Conservation (phyloP, 2,888 invertebrate species). For the Hemistola chrysoprasaria region DNA sequence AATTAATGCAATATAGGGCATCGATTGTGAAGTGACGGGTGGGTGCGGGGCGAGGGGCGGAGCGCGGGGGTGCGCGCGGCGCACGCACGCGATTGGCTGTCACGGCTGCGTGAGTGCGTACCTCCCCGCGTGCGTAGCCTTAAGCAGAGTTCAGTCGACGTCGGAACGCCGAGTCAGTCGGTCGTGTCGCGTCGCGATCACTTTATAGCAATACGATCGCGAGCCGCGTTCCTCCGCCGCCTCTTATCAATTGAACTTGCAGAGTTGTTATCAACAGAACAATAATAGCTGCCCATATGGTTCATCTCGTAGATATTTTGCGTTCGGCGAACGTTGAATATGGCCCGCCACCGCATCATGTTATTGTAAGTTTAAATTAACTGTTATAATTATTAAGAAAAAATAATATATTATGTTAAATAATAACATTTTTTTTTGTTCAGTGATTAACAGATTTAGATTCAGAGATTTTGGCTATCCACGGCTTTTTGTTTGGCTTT, state of each 20-base stretch:
- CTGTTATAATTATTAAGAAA: not conserved
- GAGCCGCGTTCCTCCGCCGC: slow-evolving; percentile 55
- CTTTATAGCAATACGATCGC: slow-evolving; percentile 44
- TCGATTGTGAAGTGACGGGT: slow-evolving; percentile 81
- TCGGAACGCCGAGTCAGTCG: slow-evolving; percentile 55
- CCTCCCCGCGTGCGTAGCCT: slow-evolving; percentile 77
- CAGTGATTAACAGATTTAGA: not conserved
- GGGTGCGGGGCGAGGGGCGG: slow-evolving; percentile 61
- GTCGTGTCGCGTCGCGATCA: slow-evolving; percentile 50
- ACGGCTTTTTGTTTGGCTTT: too few species aligned
- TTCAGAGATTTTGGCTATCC: not conserved
- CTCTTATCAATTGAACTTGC: slow-evolving; percentile 46
- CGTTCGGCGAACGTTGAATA: slow-evolving; percentile 90
- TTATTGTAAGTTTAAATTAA: slow-evolving; percentile 85
- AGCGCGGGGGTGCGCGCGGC: slow-evolving; percentile 78
- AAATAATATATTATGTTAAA: too few species aligned
- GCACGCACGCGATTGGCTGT: slow-evolving; percentile 80
- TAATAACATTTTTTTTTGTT: too few species aligned
- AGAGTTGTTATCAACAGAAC: slow-evolving; percentile 60
- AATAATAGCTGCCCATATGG: slow-evolving; percentile 87
- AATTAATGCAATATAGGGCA: slow-evolving; percentile 83
- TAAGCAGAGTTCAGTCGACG: slow-evolving; percentile 69
- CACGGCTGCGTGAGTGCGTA: slow-evolving; percentile 78
- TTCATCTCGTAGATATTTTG: slow-evolving; percentile 91
- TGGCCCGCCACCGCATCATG: slow-evolving; percentile 82